Conservation (phyloP, 2,888 invertebrate genomes). For the Leistus spinibarbis region DNA sequence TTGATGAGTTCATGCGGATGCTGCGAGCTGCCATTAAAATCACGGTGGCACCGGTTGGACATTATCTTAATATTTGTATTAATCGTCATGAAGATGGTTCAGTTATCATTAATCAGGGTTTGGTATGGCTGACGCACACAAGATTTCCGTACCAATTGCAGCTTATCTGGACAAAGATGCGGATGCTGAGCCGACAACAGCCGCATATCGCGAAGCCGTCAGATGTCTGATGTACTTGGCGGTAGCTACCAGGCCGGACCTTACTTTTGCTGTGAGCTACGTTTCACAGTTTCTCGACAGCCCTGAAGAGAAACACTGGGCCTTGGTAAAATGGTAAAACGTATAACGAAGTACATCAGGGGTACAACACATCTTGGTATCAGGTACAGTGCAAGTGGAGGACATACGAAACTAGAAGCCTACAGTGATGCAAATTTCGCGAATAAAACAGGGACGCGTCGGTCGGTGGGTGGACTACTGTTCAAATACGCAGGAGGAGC, state of each 20-base stretch:
- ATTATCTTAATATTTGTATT: slow-evolving; percentile 38
- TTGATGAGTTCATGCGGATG: slow-evolving; percentile 36
- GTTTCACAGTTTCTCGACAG: slow-evolving; percentile 5
- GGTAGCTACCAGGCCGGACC: slow-evolving; percentile 17
- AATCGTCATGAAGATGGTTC: slow-evolving; percentile 25
- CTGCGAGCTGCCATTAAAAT: slow-evolving; percentile 18
- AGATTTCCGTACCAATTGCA: background rate
- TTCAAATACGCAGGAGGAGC: slow-evolving; percentile 37
- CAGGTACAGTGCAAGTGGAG: background rate
- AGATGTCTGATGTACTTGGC: slow-evolving; percentile 18
- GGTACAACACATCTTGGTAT: background rate
- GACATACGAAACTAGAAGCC: slow-evolving; percentile 8
- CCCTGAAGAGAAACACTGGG: background rate
- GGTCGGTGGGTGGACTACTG: slow-evolving; percentile 17
- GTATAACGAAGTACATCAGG: background rate
- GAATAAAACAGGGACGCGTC: slow-evolving; percentile 12
- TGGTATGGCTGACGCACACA: background rate
- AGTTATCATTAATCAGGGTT: slow-evolving; percentile 13
- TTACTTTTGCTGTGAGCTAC: slow-evolving; percentile 10
- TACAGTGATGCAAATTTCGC: slow-evolving; percentile 40
- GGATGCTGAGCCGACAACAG: slow-evolving; percentile 2
- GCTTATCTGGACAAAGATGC: background rate
- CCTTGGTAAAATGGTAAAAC: no score
- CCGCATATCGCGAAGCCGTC: slow-evolving; percentile 13
- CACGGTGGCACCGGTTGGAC: slow-evolving; percentile 8